Base-by-base conservation (phyloP, 2,797 vertebrate species). In the Phrynocephalus guinanensis region DNA sequence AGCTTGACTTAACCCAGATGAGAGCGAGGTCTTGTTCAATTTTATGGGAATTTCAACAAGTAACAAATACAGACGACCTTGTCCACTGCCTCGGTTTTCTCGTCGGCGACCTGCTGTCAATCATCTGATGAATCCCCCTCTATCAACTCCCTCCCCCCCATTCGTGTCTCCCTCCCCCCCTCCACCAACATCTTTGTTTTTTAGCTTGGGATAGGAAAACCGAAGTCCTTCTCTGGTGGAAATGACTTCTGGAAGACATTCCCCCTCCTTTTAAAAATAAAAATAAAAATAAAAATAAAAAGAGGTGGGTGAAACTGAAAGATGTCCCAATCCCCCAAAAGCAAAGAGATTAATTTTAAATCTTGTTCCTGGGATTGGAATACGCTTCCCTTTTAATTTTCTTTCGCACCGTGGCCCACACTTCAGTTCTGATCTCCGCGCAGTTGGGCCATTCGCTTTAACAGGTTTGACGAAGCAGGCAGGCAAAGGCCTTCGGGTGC, bases 11-110 rank as follows among this genome's bases (percentile, higher is more conserved):
- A 96, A 95, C 96, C 96, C 96, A 96, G 97, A 89, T 95, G 96
- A 97, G 96, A 97, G 95, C 89, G 91, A 91, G 96, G 96, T 97
- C 97, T 97, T 96, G 97, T 97, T 97, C 96, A 96, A 97, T 97
- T 97, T 98, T 97, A 97, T 96, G 97, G 96, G 96, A 97, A 97
- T 95, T 97, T 97, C 96, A 97, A 94, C 96, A 96, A 96, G 92
- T 94, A 94, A 96, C 94, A 96, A 96, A 95, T 95, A 93, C 91
- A 94, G 92, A 93, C 91, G 84, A 95, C 94, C 93, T 91, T 92
- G 91, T 13, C 91, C 90, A 89, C 79, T 75, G 86, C 16, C 71
- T 70, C n/a, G 24, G 44, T 89, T 84, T 93, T 84, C 78, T 92
- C 86, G 44, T 89, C 20, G 11, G 90, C 30, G 78, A 84, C 88